Conservation (phyloP, 2,888 invertebrate species). For the Chalcosyrphus nemorum region DNA sequence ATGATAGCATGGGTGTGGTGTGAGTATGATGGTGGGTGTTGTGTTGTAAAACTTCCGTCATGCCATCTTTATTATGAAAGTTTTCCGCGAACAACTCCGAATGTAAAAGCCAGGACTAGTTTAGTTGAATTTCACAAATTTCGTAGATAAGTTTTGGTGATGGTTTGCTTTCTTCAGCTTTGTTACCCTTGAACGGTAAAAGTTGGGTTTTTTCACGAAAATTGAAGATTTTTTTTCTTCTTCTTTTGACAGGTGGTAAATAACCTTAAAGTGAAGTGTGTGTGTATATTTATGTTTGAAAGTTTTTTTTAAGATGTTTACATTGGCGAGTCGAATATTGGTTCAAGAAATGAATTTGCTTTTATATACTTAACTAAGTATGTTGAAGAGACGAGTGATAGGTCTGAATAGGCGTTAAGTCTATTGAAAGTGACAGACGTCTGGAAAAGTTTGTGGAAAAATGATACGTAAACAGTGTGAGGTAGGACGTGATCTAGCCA, state of each 20-base stretch:
- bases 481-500: no score
- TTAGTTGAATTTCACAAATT: not conserved
- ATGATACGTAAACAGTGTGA: no score
- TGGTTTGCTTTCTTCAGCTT: not conserved
- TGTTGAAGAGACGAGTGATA: not conserved
- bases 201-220: not conserved
- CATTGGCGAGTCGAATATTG: conserved; percentile 4
- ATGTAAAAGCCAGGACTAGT: not conserved
- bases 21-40: no score
- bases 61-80: conserved; percentile 43
- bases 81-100: conserved; percentile 21
- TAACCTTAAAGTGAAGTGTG: not conserved
- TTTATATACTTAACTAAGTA: not conserved
- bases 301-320: conserved; percentile 4
- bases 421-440: not conserved
- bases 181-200: not conserved
- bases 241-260: conserved; percentile 7
- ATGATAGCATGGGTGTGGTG: not conserved
- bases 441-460: not conserved
- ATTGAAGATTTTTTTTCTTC: no score
- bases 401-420: not conserved
- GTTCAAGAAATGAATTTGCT: not conserved
- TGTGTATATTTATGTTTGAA: not conserved
- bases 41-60: conserved; percentile 25
- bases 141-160: not conserved